These are phyloP conservation scores for Athetis lepigone DNA, from an alignment of 2,888 invertebrate genomes.

Conservation along the genomic window DNA sequence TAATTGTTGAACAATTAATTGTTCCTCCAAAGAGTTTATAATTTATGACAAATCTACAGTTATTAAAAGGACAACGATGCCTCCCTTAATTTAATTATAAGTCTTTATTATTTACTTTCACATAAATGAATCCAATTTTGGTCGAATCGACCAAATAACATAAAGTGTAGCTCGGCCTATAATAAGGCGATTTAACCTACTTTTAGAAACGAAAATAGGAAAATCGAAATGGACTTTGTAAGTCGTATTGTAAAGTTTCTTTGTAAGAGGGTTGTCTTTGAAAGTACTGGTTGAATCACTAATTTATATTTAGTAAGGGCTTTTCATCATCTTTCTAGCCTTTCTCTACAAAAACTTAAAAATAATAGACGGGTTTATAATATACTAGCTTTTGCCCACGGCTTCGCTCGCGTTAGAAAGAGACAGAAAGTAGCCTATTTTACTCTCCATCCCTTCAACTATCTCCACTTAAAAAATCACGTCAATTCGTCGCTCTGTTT, in stretches of 20 bases:
- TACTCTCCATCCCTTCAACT: too few relatives aligned
- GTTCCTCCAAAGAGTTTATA: conserved; percentile 21
- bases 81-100: conserved; percentile 14
- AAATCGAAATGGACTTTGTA: conserved; percentile 10
- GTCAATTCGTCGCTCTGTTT: too few relatives aligned
- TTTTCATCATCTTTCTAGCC: too few relatives aligned
- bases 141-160: conserved; percentile 10
- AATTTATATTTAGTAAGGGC: too few relatives aligned
- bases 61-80: conserved; percentile 16
- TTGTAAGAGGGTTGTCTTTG: neutral
- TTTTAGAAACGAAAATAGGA: conserved; percentile 28
- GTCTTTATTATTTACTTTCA: conserved; percentile 24
- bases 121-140: conserved; percentile 15
- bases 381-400: too few relatives aligned
- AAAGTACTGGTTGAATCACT: too few relatives aligned
- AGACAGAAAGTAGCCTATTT: too few relatives aligned
- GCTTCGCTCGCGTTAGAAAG: too few relatives aligned
- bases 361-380: too few relatives aligned
- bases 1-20: conserved; percentile 36
- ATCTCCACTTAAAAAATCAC: too few relatives aligned
- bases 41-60: conserved; percentile 43
- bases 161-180: conserved; percentile 19
- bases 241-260: neutral
- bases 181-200: conserved; percentile 41
- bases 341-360: too few relatives aligned